A percentile compares a stretch with the other conserved stretches of the same genome.
phyloP scores from a whole-genome alignment of 2,113 vertebrate species.

The Colinus virginianus region DNA sequence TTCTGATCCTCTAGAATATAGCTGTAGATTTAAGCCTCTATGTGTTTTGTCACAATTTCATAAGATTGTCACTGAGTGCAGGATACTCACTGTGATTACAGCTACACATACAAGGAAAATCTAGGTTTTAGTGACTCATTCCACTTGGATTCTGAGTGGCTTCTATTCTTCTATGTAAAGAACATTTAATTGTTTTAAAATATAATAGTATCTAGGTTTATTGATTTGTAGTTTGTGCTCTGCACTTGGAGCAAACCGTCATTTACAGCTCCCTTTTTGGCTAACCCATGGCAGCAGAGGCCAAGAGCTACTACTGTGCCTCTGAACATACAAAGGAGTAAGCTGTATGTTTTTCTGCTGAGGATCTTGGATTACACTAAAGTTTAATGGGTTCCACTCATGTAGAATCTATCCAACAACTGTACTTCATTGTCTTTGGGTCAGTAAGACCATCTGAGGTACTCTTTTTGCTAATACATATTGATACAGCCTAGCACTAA shows the following conservation, averaged over 20 bases:
- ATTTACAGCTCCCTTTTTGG: not conserved
- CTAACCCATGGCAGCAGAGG: not conserved
- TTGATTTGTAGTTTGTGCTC: not conserved
- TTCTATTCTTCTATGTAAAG: not conserved
- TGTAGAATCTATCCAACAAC: not conserved
- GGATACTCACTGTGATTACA: not conserved
- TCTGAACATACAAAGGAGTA: not conserved
- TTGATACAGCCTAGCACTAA: accelerated
- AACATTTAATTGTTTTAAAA: not conserved
- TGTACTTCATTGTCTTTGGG: not conserved
- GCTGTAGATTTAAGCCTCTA: not conserved
- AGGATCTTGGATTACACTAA: not conserved
- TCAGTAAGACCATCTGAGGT: accelerated
- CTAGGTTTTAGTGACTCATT: not conserved
- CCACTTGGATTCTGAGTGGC: not conserved
- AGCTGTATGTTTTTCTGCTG: not conserved
- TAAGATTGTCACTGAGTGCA: not conserved
- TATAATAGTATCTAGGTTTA: not conserved
- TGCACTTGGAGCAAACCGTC: not conserved
- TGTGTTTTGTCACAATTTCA: not conserved
- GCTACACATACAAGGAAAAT: not conserved
- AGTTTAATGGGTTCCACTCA: not conserved
- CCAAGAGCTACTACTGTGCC: not conserved
- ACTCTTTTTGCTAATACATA: accelerated
- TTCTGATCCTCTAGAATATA: not conserved